Evolutionary conservation across 2,797 vertebrate species (phyloP).

Genomic region (Acipenser ruthenus): DNA sequence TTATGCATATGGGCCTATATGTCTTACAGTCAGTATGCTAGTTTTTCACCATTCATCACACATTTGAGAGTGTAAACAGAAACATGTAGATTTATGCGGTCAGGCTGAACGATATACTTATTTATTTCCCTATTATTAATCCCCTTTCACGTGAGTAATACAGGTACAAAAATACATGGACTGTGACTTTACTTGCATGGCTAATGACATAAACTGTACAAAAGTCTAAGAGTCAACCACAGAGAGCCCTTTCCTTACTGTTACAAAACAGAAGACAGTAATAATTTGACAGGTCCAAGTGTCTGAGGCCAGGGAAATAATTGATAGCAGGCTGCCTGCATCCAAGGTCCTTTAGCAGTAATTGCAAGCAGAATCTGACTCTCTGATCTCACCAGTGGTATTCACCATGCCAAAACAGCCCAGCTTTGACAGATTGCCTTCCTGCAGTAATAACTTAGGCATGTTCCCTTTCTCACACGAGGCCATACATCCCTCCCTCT

Average conservation of each 20-base stretch:
- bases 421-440: conserved; percentile 87
- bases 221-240: conserved; percentile 68
- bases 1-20: too few species aligned
- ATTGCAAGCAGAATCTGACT: conserved; percentile 98
- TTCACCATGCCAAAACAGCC: conserved; percentile 81
- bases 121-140: conserved; percentile 39
- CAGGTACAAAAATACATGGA: conserved; percentile 32
- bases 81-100: conserved; percentile 52
- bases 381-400: conserved; percentile 99
- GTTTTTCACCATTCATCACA: conserved; percentile 33
- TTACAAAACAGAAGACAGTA: conserved; percentile 82
- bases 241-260: conserved; percentile 70
- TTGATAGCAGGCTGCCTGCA: conserved; percentile 81
- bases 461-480: conserved; percentile 77
- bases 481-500: conserved; percentile 66
- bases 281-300: conserved; percentile 83
- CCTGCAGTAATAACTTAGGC: conserved; percentile 88
- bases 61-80: conserved; percentile 37
- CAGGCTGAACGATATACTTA: conserved; percentile 39
- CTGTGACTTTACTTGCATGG: conserved; percentile 78
- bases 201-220: conserved; percentile 71
- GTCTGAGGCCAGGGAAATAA: conserved; percentile 80
- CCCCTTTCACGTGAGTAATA: conserved; percentile 27
- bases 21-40: conserved; percentile 10
- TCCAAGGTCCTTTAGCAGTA: conserved; percentile 89